Conservation (phyloP, 2,113 vertebrate species). For the Heptranchias perlo region DNA sequence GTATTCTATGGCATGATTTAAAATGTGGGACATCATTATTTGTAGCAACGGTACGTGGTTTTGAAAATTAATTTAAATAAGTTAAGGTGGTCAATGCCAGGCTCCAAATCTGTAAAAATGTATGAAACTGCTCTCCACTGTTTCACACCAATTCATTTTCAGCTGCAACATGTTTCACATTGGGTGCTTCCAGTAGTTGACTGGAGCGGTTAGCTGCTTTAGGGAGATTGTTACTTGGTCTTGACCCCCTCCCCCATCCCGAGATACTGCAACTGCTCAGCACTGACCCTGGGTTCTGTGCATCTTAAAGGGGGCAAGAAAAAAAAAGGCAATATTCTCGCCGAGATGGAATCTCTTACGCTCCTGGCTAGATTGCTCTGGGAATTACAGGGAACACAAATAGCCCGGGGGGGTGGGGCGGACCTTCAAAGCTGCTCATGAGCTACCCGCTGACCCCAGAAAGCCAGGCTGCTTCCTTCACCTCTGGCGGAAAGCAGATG, state of each 20-base stretch:
- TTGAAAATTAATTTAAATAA: background rate
- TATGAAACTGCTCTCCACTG: background rate
- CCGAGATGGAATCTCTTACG: background rate
- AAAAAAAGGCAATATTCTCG: background rate
- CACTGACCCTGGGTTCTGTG: background rate
- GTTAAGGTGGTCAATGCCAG: background rate
- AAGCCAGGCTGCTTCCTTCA: background rate
- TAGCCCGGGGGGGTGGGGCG: background rate
- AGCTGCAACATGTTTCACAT: background rate
- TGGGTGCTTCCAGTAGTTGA: too few relatives aligned
- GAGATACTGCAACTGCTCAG: background rate
- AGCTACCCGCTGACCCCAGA: too few relatives aligned
- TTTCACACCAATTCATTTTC: background rate
- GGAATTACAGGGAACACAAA: background rate
- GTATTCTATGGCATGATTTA: background rate
- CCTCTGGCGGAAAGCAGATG: background rate
- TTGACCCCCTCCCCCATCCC: too few relatives aligned
- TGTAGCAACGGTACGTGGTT: background rate
- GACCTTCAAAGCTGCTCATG: background rate
- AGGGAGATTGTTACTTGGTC: background rate
- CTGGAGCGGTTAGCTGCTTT: background rate
- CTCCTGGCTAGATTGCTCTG: background rate
- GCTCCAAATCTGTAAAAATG: background rate
- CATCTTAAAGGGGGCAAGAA: background rate
- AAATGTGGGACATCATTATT: background rate